Percentiles rank a stretch among this genome's conserved stretches.
phyloP scores from a whole-genome alignment of 2,888 invertebrate genomes.

The Leucophenga montana region DNA sequence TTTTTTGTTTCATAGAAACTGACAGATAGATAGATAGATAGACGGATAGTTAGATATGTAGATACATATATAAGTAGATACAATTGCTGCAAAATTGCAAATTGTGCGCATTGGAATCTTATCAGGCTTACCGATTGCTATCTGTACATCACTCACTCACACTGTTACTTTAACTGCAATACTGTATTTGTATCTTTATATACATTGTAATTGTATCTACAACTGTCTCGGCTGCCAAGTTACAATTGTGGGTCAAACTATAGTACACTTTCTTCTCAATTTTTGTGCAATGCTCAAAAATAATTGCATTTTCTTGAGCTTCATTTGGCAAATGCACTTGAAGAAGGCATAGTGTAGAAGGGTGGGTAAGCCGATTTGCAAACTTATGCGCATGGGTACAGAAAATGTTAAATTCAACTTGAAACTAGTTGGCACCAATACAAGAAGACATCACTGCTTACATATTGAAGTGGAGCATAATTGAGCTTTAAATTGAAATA shows the following conservation, averaged over 20 bases:
- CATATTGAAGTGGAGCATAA: not conserved
- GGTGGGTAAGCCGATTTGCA: conserved; percentile 3
- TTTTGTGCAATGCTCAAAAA: conserved; percentile 3
- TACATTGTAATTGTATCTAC: not conserved
- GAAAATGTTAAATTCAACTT: conserved; percentile 54
- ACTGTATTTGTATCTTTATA: not conserved
- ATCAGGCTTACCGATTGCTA: conserved; percentile 4
- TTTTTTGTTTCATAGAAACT: conserved; percentile 4
- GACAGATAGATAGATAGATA: not conserved
- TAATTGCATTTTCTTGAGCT: conserved; percentile 28
- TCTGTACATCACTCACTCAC: not conserved
- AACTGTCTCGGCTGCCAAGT: not conserved
- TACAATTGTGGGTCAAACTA: conserved; percentile 20
- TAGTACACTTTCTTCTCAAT: not conserved
- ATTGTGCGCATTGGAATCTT: conserved; percentile 21
- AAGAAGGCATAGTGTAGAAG: conserved; percentile 31
- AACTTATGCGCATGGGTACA: not conserved
- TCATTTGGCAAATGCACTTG: conserved; percentile 30
- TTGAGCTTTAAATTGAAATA: conserved; percentile 10
- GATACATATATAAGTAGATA: not conserved
- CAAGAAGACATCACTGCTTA: no score
- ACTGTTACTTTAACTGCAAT: no score
- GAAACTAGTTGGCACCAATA: not conserved
- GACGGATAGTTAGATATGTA: not conserved
- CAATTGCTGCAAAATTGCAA: conserved; percentile 17